These are phyloP conservation scores for Sebastes paucispinis DNA, from an alignment of 2,797 vertebrate species.

Conservation along the genomic window DNA sequence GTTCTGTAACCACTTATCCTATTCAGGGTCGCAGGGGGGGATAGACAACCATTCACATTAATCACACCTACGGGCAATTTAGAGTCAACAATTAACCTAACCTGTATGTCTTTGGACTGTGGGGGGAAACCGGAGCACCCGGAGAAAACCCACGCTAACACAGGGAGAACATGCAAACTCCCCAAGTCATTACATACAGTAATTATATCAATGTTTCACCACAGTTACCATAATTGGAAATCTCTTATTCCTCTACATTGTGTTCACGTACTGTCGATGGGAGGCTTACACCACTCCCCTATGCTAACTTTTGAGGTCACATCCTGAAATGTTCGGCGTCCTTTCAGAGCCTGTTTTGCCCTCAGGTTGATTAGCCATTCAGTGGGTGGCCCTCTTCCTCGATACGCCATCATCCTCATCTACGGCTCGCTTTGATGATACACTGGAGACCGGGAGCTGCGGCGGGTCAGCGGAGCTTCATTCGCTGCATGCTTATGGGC, in stretches of 20 bases:
- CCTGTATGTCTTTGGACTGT: too few relatives aligned
- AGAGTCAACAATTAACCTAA: too few relatives aligned
- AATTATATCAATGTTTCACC: not conserved
- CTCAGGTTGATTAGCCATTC: constrained; percentile 50
- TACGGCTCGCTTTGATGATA: constrained; percentile 60
- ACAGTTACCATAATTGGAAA: not conserved
- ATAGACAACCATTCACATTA: not conserved
- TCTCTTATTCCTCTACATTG: not conserved
- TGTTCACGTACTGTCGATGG: not conserved
- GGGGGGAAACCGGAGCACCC: too few relatives aligned
- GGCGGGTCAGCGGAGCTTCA: constrained; percentile 40
- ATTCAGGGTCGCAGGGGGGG: too few relatives aligned
- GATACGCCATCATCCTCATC: constrained; percentile 42
- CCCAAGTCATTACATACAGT: not conserved
- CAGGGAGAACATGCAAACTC: too few relatives aligned
- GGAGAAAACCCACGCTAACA: too few relatives aligned
- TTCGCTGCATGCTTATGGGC: constrained; percentile 43
- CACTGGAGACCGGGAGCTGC: constrained; percentile 45
- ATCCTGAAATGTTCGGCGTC: constrained; percentile 13
- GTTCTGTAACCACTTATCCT: too few relatives aligned
- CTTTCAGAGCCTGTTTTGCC: constrained; percentile 20
- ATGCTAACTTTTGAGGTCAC: constrained; percentile 9
- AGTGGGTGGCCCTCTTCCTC: constrained; percentile 39
- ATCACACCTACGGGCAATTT: too few relatives aligned
- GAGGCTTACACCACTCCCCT: constrained; percentile 8